These are phyloP conservation scores for Drosophila recens DNA, from an alignment of 2,888 invertebrate genomes.

Conservation along the genomic window DNA sequence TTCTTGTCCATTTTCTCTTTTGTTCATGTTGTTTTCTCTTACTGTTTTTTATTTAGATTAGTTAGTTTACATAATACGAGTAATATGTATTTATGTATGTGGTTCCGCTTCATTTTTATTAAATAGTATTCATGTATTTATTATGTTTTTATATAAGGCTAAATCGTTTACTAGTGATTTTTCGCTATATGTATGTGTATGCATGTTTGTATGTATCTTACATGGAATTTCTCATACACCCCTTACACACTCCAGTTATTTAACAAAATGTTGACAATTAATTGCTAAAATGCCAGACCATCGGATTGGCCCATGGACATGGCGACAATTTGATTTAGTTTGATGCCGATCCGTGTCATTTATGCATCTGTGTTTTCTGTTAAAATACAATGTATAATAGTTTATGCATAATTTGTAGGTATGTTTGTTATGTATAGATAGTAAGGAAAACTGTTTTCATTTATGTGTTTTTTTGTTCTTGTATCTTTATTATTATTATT, in stretches of 20 bases:
- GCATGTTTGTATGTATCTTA: slow-evolving; percentile 41
- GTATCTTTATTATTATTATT: slow-evolving; percentile 39
- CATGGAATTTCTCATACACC: slow-evolving; percentile 22
- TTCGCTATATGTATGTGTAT: slow-evolving; percentile 5
- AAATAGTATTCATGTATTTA: slow-evolving; percentile 15
- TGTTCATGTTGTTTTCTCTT: slow-evolving; percentile 1
- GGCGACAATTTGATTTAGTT: slow-evolving; percentile 31
- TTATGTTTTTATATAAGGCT: slow-evolving; percentile 50
- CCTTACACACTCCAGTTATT: slow-evolving; percentile 17
- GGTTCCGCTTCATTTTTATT: slow-evolving; percentile 31
- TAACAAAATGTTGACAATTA: slow-evolving; percentile 54
- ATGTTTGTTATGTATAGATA: slow-evolving; percentile 15
- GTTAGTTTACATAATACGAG: slow-evolving; percentile 31
- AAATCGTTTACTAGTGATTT: slow-evolving; percentile 47
- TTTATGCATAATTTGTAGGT: slow-evolving; percentile 17
- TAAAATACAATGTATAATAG: slow-evolving; percentile 33
- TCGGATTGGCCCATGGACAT: slow-evolving; percentile 15
- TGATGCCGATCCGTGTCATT: slow-evolving; percentile 10
- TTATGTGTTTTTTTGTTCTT: slow-evolving; percentile 38
- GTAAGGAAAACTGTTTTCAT: slow-evolving; percentile 57
- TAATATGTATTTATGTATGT: slow-evolving; percentile 29
- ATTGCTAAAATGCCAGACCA: slow-evolving; percentile 47
- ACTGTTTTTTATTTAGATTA: slow-evolving; percentile 17
- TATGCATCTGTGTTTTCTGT: slow-evolving; percentile 12
- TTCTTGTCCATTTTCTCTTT: slow-evolving; percentile 5